These are phyloP conservation scores for Eubucco bourcierii DNA, from an alignment of 2,113 vertebrate species.

Conservation along the genomic window DNA sequence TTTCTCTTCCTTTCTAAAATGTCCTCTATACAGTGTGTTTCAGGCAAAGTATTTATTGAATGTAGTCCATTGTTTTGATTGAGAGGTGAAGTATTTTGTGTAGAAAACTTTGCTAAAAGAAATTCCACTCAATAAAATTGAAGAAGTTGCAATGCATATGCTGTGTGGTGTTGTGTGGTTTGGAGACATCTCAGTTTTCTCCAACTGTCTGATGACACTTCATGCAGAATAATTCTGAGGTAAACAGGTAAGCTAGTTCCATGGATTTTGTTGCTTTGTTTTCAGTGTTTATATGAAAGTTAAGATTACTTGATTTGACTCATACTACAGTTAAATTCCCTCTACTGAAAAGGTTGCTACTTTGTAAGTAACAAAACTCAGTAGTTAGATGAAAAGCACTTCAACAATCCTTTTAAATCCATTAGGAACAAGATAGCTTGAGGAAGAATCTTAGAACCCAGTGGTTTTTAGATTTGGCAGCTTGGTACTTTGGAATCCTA, in stretches of 20 bases:
- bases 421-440: no score
- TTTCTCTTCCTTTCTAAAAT: background rate
- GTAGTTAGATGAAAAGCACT: background rate
- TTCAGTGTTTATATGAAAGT: background rate
- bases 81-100: background rate
- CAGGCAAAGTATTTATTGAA: background rate
- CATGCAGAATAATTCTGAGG: background rate
- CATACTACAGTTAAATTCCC: background rate
- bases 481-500: background rate
- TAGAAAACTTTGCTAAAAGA: background rate
- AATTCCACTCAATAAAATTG: background rate
- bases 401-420: background rate
- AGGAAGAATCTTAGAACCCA: background rate
- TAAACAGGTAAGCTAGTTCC: background rate
- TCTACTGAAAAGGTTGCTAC: background rate
- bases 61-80: background rate
- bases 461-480: background rate
- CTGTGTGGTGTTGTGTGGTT: background rate
- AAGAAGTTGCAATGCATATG: background rate
- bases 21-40: background rate
- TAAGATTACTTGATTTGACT: background rate
- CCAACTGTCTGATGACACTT: background rate
- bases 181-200: background rate
- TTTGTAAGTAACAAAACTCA: background rate
- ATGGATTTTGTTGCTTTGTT: no score